Percentiles rank a stretch among this genome's conserved stretches.
phyloP scores from a whole-genome alignment of 2,797 vertebrate genomes.

The Ambastaia sidthimunki region DNA sequence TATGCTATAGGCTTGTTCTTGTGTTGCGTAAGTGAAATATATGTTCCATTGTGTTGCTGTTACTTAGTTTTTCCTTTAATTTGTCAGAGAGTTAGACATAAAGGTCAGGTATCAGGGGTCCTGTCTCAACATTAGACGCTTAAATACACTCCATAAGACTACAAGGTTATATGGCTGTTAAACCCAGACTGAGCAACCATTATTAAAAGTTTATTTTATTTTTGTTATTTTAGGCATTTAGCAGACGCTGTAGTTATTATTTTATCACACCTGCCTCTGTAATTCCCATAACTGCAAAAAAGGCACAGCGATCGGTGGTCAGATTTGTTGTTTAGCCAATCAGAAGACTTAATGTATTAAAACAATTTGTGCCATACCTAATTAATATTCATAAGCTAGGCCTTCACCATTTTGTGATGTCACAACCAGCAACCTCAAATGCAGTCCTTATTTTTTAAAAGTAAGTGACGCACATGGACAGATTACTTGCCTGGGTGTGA shows the following conservation, averaged over 20 bases:
- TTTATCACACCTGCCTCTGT: background rate
- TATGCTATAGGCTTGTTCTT: constrained; percentile 9
- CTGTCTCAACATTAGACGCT: background rate
- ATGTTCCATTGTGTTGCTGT: constrained; percentile 15
- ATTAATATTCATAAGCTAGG: background rate
- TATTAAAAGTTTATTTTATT: background rate
- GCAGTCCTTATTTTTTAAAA: background rate
- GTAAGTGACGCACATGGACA: background rate
- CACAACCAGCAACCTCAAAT: background rate
- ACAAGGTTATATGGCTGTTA: background rate
- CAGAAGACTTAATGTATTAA: no score
- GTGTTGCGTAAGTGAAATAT: constrained; percentile 32
- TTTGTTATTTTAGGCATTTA: background rate
- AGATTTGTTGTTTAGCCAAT: no score
- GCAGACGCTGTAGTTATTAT: no score
- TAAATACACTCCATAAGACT: background rate
- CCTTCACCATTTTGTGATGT: background rate
- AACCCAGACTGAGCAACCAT: background rate
- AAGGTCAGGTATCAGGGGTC: constrained; percentile 17
- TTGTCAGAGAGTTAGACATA: constrained; percentile 38
- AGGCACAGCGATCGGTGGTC: no score
- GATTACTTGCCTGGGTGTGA: constrained; percentile 10
- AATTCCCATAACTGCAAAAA: no score
- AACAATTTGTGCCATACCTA: no score
- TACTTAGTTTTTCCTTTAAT: constrained; percentile 24